Percentiles rank a stretch among this genome's conserved stretches.
Evolutionary conservation across 2,113 vertebrate genomes (phyloP).

Genomic region (Corapipo altera): DNA sequence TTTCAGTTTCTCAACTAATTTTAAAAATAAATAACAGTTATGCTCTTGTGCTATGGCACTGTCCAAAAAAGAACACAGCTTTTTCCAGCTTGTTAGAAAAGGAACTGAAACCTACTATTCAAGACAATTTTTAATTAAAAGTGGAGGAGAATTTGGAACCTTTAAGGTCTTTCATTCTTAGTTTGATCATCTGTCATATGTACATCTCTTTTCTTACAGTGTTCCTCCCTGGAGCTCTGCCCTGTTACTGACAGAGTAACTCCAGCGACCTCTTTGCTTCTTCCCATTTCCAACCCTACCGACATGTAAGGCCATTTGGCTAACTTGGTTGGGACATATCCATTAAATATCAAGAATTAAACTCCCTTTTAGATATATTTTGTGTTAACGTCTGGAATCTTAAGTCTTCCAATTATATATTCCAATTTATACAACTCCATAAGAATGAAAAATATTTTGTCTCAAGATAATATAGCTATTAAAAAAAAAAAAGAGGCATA

Average conservation of each 20-base stretch:
- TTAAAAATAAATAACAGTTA: not conserved
- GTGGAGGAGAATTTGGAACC: not conserved
- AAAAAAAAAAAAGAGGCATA: not conserved
- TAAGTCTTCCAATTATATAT: not conserved
- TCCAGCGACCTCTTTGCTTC: rapidly evolving
- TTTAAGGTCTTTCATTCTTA: not conserved
- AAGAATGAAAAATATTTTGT: not conserved
- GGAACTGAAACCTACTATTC: not conserved
- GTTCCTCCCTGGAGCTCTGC: not conserved
- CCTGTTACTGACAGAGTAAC: not conserved
- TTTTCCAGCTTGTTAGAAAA: not conserved
- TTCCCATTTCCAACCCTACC: not conserved
- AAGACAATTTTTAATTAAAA: not conserved
- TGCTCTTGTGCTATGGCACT: not conserved
- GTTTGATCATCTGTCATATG: not conserved
- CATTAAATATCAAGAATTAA: not conserved
- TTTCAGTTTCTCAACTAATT: not conserved
- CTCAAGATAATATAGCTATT: not conserved
- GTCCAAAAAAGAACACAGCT: not conserved
- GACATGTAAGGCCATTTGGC: not conserved
- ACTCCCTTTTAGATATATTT: not conserved
- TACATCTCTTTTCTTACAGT: not conserved
- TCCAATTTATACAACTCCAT: not conserved
- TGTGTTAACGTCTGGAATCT: not conserved
- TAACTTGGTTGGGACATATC: not conserved